phyloP scores from a whole-genome alignment of 2,888 invertebrate genomes.

The Yponomeuta cagnagella region DNA sequence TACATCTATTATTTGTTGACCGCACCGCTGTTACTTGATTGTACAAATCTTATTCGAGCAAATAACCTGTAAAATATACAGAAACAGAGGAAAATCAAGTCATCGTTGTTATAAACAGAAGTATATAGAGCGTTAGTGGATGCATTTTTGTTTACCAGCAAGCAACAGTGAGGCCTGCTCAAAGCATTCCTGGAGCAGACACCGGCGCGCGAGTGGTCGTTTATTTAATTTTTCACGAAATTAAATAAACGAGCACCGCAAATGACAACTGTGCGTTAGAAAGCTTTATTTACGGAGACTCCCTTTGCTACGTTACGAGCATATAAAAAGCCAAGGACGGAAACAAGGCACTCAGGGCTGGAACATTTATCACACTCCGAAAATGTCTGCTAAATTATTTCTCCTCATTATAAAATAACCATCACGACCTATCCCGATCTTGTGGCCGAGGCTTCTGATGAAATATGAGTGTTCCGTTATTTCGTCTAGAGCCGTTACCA shows the following conservation, averaged over 20 bases:
- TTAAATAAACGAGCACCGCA: neutral
- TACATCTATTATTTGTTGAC: no score
- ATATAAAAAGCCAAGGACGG: neutral
- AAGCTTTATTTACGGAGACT: neutral
- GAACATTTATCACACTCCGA: neutral
- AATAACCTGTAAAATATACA: no score
- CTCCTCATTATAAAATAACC: neutral
- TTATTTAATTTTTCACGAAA: conserved; percentile 2
- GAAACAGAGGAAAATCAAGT: no score
- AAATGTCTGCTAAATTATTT: conserved; percentile 1
- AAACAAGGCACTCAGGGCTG: neutral
- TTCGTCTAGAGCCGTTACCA: neutral
- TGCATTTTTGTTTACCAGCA: neutral
- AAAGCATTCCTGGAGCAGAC: neutral
- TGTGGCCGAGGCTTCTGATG: neutral
- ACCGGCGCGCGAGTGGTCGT: neutral
- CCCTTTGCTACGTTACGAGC: neutral
- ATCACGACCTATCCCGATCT: neutral
- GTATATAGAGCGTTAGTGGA: neutral
- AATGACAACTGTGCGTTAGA: neutral
- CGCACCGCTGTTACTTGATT: no score
- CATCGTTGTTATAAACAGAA: neutral
- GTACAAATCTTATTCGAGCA: no score
- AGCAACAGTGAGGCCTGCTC: neutral
- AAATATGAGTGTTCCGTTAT: neutral